A percentile compares a stretch with the other conserved stretches of the same genome.
Conservation (phyloP, 2,888 invertebrate genomes). For the Xylota sylvarum region DNA sequence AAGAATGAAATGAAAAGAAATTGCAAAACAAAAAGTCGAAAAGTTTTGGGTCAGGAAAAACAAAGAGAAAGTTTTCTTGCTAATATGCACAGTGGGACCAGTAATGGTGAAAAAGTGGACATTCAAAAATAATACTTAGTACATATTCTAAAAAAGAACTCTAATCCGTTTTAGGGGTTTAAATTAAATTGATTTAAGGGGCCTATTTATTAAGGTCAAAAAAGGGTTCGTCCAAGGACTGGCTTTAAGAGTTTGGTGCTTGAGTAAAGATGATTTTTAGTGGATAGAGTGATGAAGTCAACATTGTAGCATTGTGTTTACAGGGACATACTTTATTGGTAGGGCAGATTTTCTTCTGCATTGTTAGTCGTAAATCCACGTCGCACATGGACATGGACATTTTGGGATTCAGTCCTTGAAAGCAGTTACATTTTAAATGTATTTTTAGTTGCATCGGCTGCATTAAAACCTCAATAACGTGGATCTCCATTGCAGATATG, state of each 20-base stretch:
- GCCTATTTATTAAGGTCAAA: background rate
- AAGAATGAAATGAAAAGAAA: background rate
- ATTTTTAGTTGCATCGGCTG: too few relatives aligned
- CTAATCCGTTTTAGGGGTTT: background rate
- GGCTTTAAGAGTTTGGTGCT: background rate
- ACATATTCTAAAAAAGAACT: background rate
- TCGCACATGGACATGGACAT: too few relatives aligned
- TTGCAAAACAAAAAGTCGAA: background rate
- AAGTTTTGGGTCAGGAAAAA: conserved; percentile 17
- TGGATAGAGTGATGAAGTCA: too few relatives aligned
- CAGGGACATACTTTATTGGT: too few relatives aligned
- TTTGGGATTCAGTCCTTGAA: too few relatives aligned
- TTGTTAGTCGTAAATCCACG: too few relatives aligned
- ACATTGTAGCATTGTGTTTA: too few relatives aligned
- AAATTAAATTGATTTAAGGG: background rate
- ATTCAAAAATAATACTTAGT: background rate
- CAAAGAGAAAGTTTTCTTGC: background rate
- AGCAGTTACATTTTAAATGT: too few relatives aligned
- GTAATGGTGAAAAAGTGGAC: background rate
- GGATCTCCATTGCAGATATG: too few relatives aligned
- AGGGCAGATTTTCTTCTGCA: too few relatives aligned
- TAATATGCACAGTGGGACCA: background rate
- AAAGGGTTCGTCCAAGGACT: background rate
- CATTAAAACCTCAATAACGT: too few relatives aligned
- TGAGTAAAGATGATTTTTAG: too few relatives aligned